Conservation (phyloP, 2,888 invertebrate genomes). For the Dromius quadrimaculatus region DNA sequence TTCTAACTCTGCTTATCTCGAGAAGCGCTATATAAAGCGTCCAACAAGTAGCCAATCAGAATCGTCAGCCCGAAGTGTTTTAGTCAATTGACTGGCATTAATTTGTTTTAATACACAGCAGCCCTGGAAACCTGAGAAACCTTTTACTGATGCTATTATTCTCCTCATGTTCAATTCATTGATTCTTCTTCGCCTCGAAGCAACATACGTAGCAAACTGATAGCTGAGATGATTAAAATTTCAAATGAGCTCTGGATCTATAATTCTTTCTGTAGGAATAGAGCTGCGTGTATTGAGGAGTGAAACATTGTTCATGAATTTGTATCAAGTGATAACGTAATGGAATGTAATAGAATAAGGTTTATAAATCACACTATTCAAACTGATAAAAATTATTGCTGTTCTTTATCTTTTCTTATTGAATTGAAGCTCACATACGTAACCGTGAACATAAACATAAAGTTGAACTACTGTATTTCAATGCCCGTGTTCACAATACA, state of each 20-base stretch:
- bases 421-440: too few species aligned
- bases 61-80: slow-evolving; percentile 25
- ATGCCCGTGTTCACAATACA: too few species aligned
- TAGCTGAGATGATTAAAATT: slow-evolving; percentile 46
- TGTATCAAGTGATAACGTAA: slow-evolving; percentile 39
- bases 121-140: slow-evolving; percentile 64
- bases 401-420: slow-evolving; percentile 8
- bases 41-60: slow-evolving; percentile 46
- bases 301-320: slow-evolving; percentile 40
- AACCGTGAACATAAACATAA: too few species aligned
- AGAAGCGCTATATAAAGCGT: too few species aligned
- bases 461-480: too few species aligned
- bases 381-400: slow-evolving; percentile 24
- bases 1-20: too few species aligned
- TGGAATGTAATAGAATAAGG: slow-evolving; percentile 1
- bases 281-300: slow-evolving; percentile 1
- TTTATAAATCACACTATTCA: neutral
- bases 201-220: slow-evolving; percentile 20
- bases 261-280: slow-evolving; percentile 39
- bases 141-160: slow-evolving; percentile 61
- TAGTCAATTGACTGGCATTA: slow-evolving; percentile 53
- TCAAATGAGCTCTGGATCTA: slow-evolving; percentile 44
- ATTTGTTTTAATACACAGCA: slow-evolving; percentile 51
- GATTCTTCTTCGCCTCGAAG: slow-evolving; percentile 20
- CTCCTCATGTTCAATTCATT: slow-evolving; percentile 54